A percentile compares a stretch with the other conserved stretches of the same genome.
Conservation (phyloP, 2,113 vertebrate genomes). For the Sinocyclocheilus grahami region DNA sequence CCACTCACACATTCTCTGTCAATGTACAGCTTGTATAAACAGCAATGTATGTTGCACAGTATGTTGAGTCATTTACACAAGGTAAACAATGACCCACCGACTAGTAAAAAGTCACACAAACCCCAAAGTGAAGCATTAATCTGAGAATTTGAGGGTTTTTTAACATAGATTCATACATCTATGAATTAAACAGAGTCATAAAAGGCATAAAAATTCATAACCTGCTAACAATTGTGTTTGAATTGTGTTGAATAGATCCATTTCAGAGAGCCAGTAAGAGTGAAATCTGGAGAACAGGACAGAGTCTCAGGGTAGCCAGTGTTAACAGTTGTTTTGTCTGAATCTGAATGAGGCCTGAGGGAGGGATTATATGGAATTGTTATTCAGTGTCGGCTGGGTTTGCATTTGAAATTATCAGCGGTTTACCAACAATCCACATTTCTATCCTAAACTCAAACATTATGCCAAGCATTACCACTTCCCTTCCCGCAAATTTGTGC, state of each 20-base stretch:
- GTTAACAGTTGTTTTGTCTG: slow-evolving; percentile 48
- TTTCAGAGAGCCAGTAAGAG: not conserved
- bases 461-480: not conserved
- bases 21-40: not conserved
- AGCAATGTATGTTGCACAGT: not conserved
- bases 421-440: slow-evolving; percentile 29
- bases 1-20: not conserved
- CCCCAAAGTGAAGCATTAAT: not conserved
- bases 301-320: slow-evolving; percentile 23
- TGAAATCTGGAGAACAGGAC: not conserved
- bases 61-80: not conserved
- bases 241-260: no score
- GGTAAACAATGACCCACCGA: not conserved
- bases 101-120: not conserved
- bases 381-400: slow-evolving; percentile 44
- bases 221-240: not conserved
- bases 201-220: not conserved
- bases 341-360: slow-evolving; percentile 55
- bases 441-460: slow-evolving; percentile 33
- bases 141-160: no score
- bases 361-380: slow-evolving; percentile 55
- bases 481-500: not conserved
- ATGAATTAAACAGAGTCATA: no score
- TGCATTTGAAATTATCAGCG: slow-evolving; percentile 35
- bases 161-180: no score